Evolutionary conservation across 2,113 vertebrate genomes (phyloP), one percentile per base, ranked within the genome.

Genomic region (Blennius ocellaris): DNA sequence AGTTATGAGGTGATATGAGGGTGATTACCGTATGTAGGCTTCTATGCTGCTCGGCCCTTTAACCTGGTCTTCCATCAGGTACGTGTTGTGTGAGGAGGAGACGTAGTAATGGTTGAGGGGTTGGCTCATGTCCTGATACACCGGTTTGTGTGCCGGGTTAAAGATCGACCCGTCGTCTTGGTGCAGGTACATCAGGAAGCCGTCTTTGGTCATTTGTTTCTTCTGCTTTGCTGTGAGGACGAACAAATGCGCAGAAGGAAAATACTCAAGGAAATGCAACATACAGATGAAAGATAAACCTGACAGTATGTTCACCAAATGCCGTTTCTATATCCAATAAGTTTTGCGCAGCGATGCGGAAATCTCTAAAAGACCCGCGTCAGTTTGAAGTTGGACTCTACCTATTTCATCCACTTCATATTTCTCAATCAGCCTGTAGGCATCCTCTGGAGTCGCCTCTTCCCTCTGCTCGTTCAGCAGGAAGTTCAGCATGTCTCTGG

Each of bases 31-130:
- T 81, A 99, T 96, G 66, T 99, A 99, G 87, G 96, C 98, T 78
- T 99, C 98, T 0, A 94, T 97, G 90, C 98, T 99, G 95, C 98
- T 99, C 36, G 96, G 96, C 3, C 97, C 97, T 30, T 89, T 96
- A 67, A 99, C 88, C 81, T 99, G 98, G 90, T 99, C 97, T 38
- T 96, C 95, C 93, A 96, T 95, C 68, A 99, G 93, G 86, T 99
- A 99, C 4, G 97, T 99, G 80, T 99, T 99, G 88, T 99, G 97
- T 0, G 98, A 99, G 45, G 98, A 98, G 0, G 97, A 98, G 82
- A 99, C 96, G 53, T 95, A 94, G 89, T 99, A 99, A 87, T 98
- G 94, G 82, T 93, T 96, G 85, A 99, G 94, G 0, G 98, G 97
- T 39, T 96, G 96, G 11, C 37, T 93, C 98, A 99, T 99, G 89